Conservation (phyloP, 2,888 invertebrate genomes). For the Trypoxylon attenuatum region DNA sequence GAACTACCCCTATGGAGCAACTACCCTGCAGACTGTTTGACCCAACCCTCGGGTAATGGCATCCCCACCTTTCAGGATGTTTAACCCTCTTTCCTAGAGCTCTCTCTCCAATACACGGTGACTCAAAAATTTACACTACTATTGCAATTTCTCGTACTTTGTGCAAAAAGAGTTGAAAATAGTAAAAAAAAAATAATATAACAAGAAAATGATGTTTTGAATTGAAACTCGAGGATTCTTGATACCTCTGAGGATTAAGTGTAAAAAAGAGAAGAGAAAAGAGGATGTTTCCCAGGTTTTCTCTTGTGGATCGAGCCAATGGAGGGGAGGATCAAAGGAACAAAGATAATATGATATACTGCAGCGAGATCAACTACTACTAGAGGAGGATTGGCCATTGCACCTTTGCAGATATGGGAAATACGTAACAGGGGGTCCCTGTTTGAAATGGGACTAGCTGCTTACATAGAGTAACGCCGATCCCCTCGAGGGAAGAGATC, state of each 20-base stretch:
- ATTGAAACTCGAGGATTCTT: no score
- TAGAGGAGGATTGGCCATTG: constrained; percentile 33
- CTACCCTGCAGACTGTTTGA: not conserved
- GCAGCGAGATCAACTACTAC: constrained; percentile 17
- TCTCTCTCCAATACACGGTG: not conserved
- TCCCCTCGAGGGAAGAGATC: constrained; percentile 59
- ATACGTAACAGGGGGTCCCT: constrained; percentile 42
- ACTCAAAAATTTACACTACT: not conserved
- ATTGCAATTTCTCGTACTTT: not conserved
- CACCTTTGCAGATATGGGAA: constrained; percentile 42
- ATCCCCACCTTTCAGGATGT: not conserved
- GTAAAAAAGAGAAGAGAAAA: no score
- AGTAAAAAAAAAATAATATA: no score
- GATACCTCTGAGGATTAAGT: no score
- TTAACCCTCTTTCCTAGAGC: not conserved
- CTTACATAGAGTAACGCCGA: constrained; percentile 49
- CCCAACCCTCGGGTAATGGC: not conserved
- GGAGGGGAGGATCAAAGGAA: constrained; percentile 8
- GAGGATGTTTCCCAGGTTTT: no score
- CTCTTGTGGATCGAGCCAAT: constrained; percentile 11
- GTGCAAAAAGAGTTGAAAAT: no score
- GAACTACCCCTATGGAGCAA: not conserved
- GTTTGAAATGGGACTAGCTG: constrained; percentile 18
- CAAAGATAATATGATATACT: constrained; percentile 33
- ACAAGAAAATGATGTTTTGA: not conserved